Evolutionary conservation across 2,113 vertebrate genomes (phyloP).

Genomic region (Solenodon paradoxus): DNA sequence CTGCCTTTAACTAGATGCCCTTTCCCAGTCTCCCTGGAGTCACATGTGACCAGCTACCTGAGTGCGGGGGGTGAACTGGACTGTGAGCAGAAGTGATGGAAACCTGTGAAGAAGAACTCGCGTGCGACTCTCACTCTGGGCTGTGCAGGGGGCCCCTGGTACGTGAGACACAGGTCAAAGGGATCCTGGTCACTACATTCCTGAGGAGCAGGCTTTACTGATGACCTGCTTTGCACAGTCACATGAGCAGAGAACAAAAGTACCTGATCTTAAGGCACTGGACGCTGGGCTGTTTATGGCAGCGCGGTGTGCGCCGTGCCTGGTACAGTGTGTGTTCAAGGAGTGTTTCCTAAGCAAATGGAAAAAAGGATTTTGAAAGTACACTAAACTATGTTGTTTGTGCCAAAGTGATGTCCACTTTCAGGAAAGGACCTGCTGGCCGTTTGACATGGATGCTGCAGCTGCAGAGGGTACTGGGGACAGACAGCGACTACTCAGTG

Average conservation of each 20-base stretch:
- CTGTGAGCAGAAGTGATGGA: neutral
- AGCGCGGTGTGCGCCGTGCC: neutral
- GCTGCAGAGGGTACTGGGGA: neutral
- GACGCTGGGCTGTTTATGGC: neutral
- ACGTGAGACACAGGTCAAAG: neutral
- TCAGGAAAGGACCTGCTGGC: neutral
- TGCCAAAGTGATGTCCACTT: neutral
- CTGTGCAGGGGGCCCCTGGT: neutral
- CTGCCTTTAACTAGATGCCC: neutral
- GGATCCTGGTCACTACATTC: neutral
- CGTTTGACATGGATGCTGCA: too few relatives aligned
- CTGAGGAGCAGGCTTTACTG: neutral
- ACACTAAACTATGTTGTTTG: neutral
- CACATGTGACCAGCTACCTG: neutral
- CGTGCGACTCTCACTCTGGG: neutral
- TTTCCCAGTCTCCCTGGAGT: neutral
- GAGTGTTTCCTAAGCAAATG: neutral
- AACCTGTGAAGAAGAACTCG: too few relatives aligned
- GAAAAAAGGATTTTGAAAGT: neutral
- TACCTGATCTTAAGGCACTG: neutral
- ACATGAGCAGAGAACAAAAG: neutral
- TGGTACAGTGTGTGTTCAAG: neutral
- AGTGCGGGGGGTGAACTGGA: neutral
- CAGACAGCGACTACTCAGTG: neutral
- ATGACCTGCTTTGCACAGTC: neutral